phyloP scores from a whole-genome alignment of 1,140 invertebrate genomes.

The Homarus americanus region DNA sequence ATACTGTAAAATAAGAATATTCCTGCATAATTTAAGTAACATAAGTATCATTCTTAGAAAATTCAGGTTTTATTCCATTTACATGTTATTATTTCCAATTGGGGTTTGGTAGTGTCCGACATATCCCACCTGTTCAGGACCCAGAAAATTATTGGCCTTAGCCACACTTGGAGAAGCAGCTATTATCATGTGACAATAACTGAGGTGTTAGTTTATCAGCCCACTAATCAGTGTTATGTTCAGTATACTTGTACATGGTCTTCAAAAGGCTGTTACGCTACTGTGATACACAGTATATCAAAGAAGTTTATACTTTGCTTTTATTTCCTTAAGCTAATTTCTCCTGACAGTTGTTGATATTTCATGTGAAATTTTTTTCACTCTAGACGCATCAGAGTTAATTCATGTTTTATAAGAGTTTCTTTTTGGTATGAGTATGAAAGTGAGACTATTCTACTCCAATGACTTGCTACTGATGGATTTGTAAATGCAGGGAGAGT shows the following conservation, averaged over 20 bases:
- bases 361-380: neutral
- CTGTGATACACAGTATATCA: constrained; percentile 65
- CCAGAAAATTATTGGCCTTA: no score
- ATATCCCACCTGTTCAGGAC: no score
- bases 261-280: constrained; percentile 42
- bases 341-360: constrained; percentile 6
- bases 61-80: no score
- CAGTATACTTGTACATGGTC: constrained; percentile 23
- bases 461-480: neutral
- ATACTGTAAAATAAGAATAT: no score
- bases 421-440: constrained; percentile 26
- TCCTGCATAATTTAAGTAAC: no score
- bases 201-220: constrained; percentile 51
- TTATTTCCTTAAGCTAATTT: constrained; percentile 31
- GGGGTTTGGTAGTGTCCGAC: no score
- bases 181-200: constrained; percentile 27
- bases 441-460: constrained; percentile 8
- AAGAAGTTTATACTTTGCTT: constrained; percentile 36
- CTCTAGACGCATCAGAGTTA: constrained; percentile 18
- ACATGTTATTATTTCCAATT: no score
- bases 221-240: constrained; percentile 51
- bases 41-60: no score
- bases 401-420: constrained; percentile 36
- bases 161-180: constrained; percentile 22
- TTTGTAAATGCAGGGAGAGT: constrained; percentile 10